Conservation (phyloP, 2,797 vertebrate species). For the Rhynchotus rufescens region DNA sequence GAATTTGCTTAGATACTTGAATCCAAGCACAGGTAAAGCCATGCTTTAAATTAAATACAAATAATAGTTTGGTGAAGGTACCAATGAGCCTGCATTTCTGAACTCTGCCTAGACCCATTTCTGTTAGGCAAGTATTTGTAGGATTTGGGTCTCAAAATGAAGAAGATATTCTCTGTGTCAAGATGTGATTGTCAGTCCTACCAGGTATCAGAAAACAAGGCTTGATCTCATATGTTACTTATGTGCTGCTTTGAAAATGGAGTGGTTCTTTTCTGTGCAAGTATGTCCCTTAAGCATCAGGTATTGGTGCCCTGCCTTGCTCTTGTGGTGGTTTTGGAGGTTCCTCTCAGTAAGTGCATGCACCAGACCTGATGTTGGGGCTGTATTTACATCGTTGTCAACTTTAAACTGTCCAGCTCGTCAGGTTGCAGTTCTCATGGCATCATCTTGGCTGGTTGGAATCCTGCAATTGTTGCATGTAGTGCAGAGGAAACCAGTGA, state of each 20-base stretch:
- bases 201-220: not conserved
- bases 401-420: not conserved
- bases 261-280: not conserved
- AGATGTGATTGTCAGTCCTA: not conserved
- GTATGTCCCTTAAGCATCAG: fast-evolving
- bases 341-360: fast-evolving
- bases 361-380: not conserved
- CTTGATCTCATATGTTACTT: not conserved
- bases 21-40: not conserved
- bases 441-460: fast-evolving
- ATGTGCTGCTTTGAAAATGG: not conserved
- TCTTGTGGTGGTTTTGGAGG: fast-evolving
- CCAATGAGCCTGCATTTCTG: not conserved
- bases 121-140: not conserved
- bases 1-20: not conserved
- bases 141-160: not conserved
- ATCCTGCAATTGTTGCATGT: not conserved
- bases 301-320: fast-evolving
- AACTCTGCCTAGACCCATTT: not conserved
- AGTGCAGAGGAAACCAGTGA: not conserved
- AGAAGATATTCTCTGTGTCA: not conserved
- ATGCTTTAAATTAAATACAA: not conserved
- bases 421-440: not conserved
- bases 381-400: fast-evolving
- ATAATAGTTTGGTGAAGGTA: not conserved